Percentiles rank a stretch among this genome's conserved stretches.
phyloP scores from a whole-genome alignment of 2,888 invertebrate genomes.

The Polydrusus pterygomalis region DNA sequence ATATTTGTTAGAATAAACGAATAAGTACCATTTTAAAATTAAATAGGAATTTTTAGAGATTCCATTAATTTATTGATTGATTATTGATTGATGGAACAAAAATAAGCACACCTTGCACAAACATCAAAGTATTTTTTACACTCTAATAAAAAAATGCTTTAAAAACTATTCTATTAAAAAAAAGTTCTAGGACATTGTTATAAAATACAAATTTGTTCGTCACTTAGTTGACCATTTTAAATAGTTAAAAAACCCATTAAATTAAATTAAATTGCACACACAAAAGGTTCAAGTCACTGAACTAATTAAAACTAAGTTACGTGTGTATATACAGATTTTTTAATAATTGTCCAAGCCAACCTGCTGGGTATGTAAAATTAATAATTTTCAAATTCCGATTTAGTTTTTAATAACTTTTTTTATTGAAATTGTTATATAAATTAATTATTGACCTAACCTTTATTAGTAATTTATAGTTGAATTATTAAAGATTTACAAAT shows the following conservation, averaged over 20 bases:
- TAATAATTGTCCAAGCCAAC: slow-evolving; percentile 1
- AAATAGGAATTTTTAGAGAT: too few relatives aligned
- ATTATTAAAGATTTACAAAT: neutral
- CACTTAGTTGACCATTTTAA: too few relatives aligned
- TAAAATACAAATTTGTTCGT: too few relatives aligned
- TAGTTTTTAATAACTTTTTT: neutral
- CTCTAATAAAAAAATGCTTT: too few relatives aligned
- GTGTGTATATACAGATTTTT: slow-evolving; percentile 1
- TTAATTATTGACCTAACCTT: slow-evolving; percentile 5
- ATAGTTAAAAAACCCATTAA: neutral
- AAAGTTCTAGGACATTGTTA: too few relatives aligned
- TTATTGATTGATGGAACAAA: too few relatives aligned
- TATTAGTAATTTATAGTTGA: neutral
- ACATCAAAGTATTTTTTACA: too few relatives aligned
- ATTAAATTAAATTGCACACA: slow-evolving; percentile 1
- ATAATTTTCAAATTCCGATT: slow-evolving; percentile 9
- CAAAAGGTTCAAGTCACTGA: neutral
- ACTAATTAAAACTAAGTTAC: slow-evolving; percentile 12
- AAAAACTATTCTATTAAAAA: too few relatives aligned
- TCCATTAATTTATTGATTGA: too few relatives aligned
- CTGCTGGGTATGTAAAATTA: neutral
- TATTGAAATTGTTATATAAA: neutral
- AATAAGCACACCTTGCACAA: too few relatives aligned
- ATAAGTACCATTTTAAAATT: too few relatives aligned
- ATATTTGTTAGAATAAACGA: too few relatives aligned